Evolutionary conservation across 2,888 invertebrate species (phyloP), one percentile per base, ranked within the genome.

Genomic region (Apotomis turbidana): DNA sequence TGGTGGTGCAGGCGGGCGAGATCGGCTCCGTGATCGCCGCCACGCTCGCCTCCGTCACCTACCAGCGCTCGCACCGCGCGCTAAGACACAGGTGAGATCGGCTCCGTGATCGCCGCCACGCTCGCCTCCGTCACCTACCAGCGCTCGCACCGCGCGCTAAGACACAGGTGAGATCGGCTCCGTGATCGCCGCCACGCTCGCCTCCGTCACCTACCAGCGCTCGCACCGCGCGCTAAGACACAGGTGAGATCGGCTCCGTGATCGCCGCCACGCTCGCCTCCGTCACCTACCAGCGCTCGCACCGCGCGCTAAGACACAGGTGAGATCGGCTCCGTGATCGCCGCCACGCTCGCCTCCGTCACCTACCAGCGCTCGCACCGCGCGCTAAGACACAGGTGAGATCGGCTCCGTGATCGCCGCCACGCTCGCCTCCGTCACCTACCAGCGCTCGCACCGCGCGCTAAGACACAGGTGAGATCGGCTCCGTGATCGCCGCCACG

Each of bases 121-220:
- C 88, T 94, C 61, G 93, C 93, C 57, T 93, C 93, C 46, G 80
- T 85, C 79, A 82, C 90, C 15, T 90, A 91, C 81, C 85, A 86
- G 44, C 82, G 83, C 8, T 80, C 82, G 5, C 75, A 80, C 44
- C 70, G 75, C 8, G n/a, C 76, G 5, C 5, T 8, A n/a, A n/a
- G n/a, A n/a, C n/a, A n/a, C n/a, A n/a, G 90, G 90, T 0, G 91
- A 93, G 80, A 85, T 91, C n/a, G 93, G 94, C n/a, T 93, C 94
- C 4, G 89, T 93, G 72, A 89, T 93, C 74, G 93, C 93, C 38
- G 93, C 93, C 73, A 87, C 93, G 36, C 88, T 94, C 61, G 93
- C 93, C 57, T 93, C 93, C 46, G 80, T 85, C 79, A 82, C 90
- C 15, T 90, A 91, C 81, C 85, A 86, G 44, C 82, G 83, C 8